Evolutionary conservation across 2,888 invertebrate genomes (phyloP).

Genomic region (Clunio marinus): DNA sequence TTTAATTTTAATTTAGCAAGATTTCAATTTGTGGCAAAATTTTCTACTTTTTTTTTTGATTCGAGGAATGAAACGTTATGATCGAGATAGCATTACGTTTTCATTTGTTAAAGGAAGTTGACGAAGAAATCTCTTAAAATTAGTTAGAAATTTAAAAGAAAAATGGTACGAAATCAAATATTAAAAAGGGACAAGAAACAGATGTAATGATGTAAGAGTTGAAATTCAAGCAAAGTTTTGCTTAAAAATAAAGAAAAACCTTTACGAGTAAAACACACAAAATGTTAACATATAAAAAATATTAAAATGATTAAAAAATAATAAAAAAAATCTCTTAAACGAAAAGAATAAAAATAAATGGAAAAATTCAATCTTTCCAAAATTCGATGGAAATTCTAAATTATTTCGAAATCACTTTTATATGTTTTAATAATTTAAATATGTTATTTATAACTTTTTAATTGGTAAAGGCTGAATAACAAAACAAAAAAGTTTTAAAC

Average conservation of each 20-base stretch:
- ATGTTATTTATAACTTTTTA: neutral
- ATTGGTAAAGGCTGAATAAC: neutral
- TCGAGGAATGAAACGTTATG: no score
- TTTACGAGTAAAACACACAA: slow-evolving; percentile 34
- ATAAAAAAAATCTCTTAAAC: slow-evolving; percentile 1
- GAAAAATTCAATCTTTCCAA: neutral
- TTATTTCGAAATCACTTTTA: neutral
- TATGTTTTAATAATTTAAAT: neutral
- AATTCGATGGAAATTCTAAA: neutral
- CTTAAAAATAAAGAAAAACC: slow-evolving; percentile 12
- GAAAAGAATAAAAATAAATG: slow-evolving; percentile 20
- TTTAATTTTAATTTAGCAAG: no score
- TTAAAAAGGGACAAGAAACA: neutral
- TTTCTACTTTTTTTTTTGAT: no score
- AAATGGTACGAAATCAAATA: slow-evolving; percentile 17
- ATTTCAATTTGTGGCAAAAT: no score
- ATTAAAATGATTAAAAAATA: slow-evolving; percentile 23
- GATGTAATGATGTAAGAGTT: neutral
- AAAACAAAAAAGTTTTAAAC: neutral
- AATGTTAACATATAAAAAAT: slow-evolving; percentile 35
- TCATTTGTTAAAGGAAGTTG: no score
- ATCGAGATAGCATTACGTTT: no score
- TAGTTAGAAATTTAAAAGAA: slow-evolving; percentile 30
- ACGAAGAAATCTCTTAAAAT: slow-evolving; percentile 20
- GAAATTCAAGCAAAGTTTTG: neutral